These are phyloP conservation scores for Ceratina calcarata DNA, from an alignment of 1,140 invertebrate genomes.

Conservation along the genomic window DNA sequence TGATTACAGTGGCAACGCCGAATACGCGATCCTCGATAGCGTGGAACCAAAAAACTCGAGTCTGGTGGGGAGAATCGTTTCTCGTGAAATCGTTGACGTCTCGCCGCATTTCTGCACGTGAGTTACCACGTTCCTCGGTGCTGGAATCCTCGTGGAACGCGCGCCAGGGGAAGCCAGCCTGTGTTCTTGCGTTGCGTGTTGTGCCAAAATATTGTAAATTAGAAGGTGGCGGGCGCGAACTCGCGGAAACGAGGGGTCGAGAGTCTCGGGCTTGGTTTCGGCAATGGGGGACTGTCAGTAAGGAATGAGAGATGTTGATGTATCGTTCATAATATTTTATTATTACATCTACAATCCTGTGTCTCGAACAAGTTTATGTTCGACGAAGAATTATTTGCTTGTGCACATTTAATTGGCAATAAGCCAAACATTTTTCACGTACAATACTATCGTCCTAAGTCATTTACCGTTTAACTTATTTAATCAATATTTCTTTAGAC, in stretches of 20 bases:
- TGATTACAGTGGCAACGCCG: conserved; percentile 76
- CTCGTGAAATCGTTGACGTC: conserved; percentile 77
- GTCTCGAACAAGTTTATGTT: too few species aligned
- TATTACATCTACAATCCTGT: too few species aligned
- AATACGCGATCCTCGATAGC: conserved; percentile 44
- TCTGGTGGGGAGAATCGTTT: conserved; percentile 70
- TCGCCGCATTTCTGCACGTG: conserved; percentile 78
- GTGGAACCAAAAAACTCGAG: conserved; percentile 46
- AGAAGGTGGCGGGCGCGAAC: conserved; percentile 9
- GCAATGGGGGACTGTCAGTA: neutral
- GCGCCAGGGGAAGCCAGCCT: neutral
- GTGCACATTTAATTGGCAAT: too few species aligned
- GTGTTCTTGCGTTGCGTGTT: conserved; percentile 44
- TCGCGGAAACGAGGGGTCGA: neutral
- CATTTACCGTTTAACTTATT: too few species aligned
- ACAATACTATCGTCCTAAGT: too few species aligned
- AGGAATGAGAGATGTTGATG: neutral
- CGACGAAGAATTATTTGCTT: too few species aligned
- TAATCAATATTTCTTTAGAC: too few species aligned
- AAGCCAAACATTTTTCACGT: too few species aligned
- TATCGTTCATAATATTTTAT: neutral
- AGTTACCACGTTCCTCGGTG: conserved; percentile 55
- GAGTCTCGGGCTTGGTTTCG: neutral
- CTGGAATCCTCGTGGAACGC: conserved; percentile 9
- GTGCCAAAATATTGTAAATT: conserved; percentile 44